Conservation (phyloP, 2,888 invertebrate genomes). For the Apantesis nais region DNA sequence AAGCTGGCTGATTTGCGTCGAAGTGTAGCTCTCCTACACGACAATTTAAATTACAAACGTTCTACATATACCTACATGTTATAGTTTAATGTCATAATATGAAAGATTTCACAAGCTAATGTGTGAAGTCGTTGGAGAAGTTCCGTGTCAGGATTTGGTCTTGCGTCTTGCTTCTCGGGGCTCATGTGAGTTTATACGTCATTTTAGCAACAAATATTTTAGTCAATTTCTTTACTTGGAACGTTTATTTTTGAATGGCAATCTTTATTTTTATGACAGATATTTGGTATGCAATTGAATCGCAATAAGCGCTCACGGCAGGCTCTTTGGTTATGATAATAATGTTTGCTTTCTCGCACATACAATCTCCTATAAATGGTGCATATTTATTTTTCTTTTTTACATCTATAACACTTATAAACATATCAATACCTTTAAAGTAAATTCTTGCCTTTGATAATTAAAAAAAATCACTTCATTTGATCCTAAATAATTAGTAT, state of each 20-base stretch:
- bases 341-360: neutral
- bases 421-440: neutral
- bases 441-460: neutral
- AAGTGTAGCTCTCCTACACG: no score
- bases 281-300: no score
- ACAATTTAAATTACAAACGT: no score
- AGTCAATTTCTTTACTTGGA: no score
- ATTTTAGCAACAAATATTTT: no score
- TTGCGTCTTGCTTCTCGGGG: neutral
- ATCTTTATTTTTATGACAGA: no score
- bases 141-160: neutral
- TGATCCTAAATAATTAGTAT: neutral
- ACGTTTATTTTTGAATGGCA: no score
- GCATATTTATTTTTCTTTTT: neutral
- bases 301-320: no score
- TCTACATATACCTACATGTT: no score
- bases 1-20: no score
- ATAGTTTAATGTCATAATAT: neutral
- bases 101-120: neutral
- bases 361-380: neutral
- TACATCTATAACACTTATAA: neutral
- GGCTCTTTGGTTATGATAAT: neutral
- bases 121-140: neutral
- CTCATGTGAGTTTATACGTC: no score
- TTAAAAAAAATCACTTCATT: neutral